Base-by-base conservation (phyloP, 2,113 vertebrate species). In the Sinocyclocheilus grahami region DNA sequence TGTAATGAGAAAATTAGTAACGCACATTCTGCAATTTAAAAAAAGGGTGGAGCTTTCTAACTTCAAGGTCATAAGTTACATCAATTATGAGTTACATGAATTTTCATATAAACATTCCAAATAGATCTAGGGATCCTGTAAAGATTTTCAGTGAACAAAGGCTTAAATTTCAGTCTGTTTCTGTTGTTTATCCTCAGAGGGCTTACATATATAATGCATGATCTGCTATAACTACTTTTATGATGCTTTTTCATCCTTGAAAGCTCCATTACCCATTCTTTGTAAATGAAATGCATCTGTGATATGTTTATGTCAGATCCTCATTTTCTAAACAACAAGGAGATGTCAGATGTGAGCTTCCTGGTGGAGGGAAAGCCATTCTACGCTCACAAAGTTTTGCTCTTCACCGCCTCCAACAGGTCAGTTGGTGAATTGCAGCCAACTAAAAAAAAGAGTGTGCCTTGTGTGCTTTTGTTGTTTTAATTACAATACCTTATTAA, bases 321-420 rank as follows among this genome's bases (percentile, higher is more conserved):
- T 51, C 97, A 98, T 91, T 99, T 99, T 91, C 96, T 99, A 84
- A 99, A 99, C 90, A 99, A 99, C 88, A 99, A 99, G 90, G 98
- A 99, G 80, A 99, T 99, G 98, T 99, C 98, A 39, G 98, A 99
- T 42, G 97, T 99, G 90, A 99, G 97, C 27, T 99, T 99, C 91
- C 92, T 99, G 91, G 97, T 99, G 87, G 98, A 99, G 88, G 98
- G 97, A 91, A 97, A 97, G 86, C 98, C 97, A 0, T 99, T 98
- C 90, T 99, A 98, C 13, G 98, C 97, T 55, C 98, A 99, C 89
- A 97, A 97, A 95, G 98, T 99, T 37, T 94, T 99, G 91, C 92
- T 99, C 42, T 98, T 98, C 91, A 99, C 97, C 14, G 97, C 98
- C 71, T 99, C 98, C 10, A 96, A 93, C 85, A 97, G 98, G 98